Evolutionary conservation across 2,113 vertebrate genomes (phyloP).

Genomic region (Cyprinodon tularosa): DNA sequence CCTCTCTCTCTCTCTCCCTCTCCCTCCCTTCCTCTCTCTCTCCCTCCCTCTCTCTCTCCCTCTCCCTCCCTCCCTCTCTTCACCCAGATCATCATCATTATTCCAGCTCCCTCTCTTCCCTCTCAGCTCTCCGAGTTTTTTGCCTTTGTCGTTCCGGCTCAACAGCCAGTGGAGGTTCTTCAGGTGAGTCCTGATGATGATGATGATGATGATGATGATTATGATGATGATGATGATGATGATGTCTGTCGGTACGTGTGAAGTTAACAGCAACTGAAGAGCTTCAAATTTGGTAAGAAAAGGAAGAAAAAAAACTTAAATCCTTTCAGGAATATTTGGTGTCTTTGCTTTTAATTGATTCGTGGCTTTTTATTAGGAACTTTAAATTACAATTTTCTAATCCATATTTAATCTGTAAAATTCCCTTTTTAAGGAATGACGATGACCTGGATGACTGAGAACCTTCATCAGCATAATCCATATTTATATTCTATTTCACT

Average conservation of each 20-base stretch:
- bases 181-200: neutral
- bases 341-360: neutral
- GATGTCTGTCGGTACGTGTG: neutral
- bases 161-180: neutral
- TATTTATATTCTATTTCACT: neutral
- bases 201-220: no score
- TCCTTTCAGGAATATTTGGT: neutral
- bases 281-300: neutral
- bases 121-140: neutral
- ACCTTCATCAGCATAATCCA: neutral
- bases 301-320: neutral
- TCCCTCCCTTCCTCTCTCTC: neutral
- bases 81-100: neutral
- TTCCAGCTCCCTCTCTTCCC: neutral
- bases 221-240: no score
- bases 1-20: neutral
- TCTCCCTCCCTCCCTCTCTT: neutral
- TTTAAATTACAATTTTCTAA: neutral
- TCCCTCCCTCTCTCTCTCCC: neutral
- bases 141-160: neutral
- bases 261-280: neutral
- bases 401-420: neutral
- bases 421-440: no score
- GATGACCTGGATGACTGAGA: no score
- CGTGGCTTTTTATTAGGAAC: neutral